A percentile compares a stretch with the other conserved stretches of the same genome.
Conservation (phyloP, 92 coral and sea anemone genomes). For the Bergia sp. region DNA sequence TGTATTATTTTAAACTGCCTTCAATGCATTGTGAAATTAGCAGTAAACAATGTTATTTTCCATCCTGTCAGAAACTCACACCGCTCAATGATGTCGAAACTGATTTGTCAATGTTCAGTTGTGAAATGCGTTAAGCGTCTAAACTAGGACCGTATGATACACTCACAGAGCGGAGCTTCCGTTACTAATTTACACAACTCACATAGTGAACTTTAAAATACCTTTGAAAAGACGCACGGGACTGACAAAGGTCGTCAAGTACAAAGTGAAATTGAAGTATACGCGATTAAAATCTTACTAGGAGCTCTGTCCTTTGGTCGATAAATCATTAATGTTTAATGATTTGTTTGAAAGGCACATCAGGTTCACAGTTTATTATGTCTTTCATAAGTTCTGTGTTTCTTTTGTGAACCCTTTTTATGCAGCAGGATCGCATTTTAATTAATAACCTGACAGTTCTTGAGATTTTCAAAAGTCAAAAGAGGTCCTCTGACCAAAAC, state of each 20-base stretch:
- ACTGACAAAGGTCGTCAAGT: not conserved
- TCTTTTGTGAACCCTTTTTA: not conserved
- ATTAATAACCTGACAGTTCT: too few species aligned
- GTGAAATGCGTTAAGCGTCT: too few species aligned
- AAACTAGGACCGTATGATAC: too few species aligned
- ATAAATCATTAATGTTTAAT: not conserved
- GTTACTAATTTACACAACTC: not conserved
- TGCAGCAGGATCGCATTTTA: not conserved
- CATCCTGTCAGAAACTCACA: too few species aligned
- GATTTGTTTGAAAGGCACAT: not conserved
- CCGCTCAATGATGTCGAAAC: not conserved
- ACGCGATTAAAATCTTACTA: too few species aligned
- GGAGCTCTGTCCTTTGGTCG: not conserved
- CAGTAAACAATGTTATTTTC: not conserved
- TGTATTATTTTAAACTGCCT: not conserved
- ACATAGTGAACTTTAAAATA: not conserved
- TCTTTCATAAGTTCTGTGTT: not conserved
- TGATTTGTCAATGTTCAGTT: not conserved
- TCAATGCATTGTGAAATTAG: not conserved
- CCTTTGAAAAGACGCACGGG: not conserved
- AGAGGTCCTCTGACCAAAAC: not conserved
- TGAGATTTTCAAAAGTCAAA: too few species aligned
- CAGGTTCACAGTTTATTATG: not conserved
- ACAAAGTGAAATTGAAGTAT: slow-evolving; percentile 1
- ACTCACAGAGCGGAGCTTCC: not conserved